phyloP scores from a whole-genome alignment of 2,888 invertebrate genomes.

The Zaprionus obscuricornis region DNA sequence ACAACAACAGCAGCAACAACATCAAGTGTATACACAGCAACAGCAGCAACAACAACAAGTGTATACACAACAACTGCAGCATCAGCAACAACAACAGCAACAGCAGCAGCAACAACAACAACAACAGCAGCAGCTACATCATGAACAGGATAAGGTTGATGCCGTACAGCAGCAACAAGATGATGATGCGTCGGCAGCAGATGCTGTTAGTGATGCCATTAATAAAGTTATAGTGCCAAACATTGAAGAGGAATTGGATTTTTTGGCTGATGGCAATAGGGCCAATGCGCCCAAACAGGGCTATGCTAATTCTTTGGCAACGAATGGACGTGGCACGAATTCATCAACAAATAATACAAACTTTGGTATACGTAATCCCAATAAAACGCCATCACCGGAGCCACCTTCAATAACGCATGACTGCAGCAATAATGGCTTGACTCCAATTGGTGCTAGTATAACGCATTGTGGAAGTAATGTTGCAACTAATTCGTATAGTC shows the following conservation, averaged over 20 bases:
- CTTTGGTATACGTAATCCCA: conserved; percentile 81
- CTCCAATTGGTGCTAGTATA: conserved; percentile 25
- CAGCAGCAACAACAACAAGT: conserved; percentile 71
- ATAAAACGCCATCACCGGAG: conserved; percentile 85
- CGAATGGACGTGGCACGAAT: conserved; percentile 66
- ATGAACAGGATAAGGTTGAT: conserved; percentile 64
- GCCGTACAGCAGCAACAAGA: conserved; percentile 60
- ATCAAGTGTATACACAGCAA: conserved; percentile 64
- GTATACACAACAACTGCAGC: conserved; percentile 62
- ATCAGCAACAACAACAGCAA: conserved; percentile 65
- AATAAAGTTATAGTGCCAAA: conserved; percentile 94
- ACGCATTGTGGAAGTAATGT: not conserved
- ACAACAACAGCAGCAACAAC: conserved; percentile 71
- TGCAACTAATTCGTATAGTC: conserved; percentile 39
- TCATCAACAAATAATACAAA: conserved; percentile 78
- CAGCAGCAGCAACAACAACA: conserved; percentile 75
- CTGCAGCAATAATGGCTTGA: conserved; percentile 52
- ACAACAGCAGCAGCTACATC: conserved; percentile 58
- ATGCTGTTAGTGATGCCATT: conserved; percentile 86
- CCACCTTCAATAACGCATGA: conserved; percentile 73
- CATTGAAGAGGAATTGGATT: conserved; percentile 94
- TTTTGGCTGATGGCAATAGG: conserved; percentile 85
- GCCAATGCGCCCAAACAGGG: conserved; percentile 80
- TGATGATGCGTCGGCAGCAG: conserved; percentile 63
- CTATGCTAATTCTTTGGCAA: conserved; percentile 68